Conservation (phyloP, 2,888 invertebrate species). For the Erannis defoliaria region DNA sequence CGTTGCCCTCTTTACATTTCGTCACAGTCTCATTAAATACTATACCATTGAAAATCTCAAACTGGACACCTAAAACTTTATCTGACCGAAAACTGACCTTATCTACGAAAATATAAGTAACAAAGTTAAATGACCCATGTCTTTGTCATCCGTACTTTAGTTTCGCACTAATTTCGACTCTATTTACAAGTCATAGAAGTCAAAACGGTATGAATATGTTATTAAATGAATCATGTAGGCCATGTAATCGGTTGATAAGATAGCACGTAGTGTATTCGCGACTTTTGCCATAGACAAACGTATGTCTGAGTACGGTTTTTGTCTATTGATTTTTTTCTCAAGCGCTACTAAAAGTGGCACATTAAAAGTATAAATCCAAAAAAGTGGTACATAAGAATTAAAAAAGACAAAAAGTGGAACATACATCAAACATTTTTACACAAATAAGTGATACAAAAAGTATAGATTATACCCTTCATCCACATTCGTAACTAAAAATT, state of each 20-base stretch:
- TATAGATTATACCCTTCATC: no score
- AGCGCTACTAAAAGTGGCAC: not conserved
- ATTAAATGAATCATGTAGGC: conserved; percentile 35
- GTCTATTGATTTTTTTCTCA: not conserved
- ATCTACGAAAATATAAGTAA: not conserved
- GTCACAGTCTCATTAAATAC: conserved; percentile 5
- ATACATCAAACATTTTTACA: no score
- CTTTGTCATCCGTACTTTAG: not conserved
- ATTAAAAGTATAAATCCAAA: no score
- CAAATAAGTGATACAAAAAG: no score
- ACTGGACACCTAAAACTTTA: not conserved
- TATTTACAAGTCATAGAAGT: conserved; percentile 6
- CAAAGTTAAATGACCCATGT: conserved; percentile 15
- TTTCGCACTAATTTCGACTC: not conserved
- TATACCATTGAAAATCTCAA: conserved; percentile 2
- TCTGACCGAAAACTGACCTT: conserved; percentile 1
- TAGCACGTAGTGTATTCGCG: conserved; percentile 43
- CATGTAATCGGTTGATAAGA: conserved; percentile 41
- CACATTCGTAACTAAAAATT: no score
- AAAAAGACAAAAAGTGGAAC: no score
- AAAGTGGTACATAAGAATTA: no score
- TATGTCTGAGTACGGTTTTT: not conserved
- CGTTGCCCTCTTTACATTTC: not conserved
- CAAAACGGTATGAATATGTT: not conserved
- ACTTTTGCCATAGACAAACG: conserved; percentile 32